A percentile compares a stretch with the other conserved stretches of the same genome.
Evolutionary conservation across 2,888 invertebrate species (phyloP).

Genomic region (Drosophila acutilabella): DNA sequence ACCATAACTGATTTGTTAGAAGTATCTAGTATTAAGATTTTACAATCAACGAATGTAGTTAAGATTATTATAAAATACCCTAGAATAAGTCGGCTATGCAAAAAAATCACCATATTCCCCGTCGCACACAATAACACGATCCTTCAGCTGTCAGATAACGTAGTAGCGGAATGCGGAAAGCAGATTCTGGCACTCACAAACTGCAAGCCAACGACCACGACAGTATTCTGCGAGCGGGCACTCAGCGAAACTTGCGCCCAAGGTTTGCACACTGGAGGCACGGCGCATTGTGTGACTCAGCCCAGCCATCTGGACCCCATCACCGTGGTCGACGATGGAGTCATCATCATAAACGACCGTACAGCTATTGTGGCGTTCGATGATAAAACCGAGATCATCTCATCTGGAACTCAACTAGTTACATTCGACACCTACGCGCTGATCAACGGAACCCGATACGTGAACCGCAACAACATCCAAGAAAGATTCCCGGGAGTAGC

Average conservation of each 20-base stretch:
- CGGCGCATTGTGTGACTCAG: background rate
- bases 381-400: background rate
- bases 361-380: background rate
- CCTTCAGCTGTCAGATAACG: constrained; percentile 1
- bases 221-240: constrained; percentile 1
- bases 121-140: background rate
- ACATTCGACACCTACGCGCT: background rate
- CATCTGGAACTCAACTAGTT: background rate
- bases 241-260: too few relatives aligned
- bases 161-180: constrained; percentile 3
- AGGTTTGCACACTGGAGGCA: background rate
- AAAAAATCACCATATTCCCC: constrained; percentile 2
- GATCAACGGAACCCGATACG: constrained; percentile 3
- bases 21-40: background rate
- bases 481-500: background rate
- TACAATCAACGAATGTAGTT: background rate
- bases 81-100: background rate
- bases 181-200: background rate
- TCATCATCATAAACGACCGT: background rate
- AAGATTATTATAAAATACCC: constrained; percentile 10
- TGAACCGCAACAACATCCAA: background rate
- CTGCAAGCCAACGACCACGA: background rate
- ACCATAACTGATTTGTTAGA: background rate
- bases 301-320: background rate
- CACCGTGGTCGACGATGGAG: background rate